phyloP scores from a whole-genome alignment of 2,888 invertebrate species.

The Halictus ligatus region DNA sequence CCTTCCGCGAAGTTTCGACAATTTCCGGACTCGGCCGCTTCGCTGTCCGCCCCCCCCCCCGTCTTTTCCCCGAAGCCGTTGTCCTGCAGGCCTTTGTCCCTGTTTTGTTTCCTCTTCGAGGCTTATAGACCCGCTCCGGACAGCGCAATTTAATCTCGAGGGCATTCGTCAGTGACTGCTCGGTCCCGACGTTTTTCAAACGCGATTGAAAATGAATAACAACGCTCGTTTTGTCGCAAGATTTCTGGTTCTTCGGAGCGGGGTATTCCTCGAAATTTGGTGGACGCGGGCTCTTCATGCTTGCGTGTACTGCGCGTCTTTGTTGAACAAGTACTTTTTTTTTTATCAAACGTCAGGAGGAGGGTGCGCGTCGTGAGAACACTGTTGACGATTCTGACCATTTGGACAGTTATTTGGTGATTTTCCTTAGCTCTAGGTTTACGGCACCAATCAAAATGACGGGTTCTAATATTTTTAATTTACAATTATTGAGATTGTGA shows the following conservation, averaged over 20 bases:
- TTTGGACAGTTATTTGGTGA: too few relatives aligned
- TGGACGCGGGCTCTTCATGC: neutral
- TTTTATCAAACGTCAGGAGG: too few relatives aligned
- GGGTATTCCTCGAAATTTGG: neutral
- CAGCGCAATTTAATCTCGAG: neutral
- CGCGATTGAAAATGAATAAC: neutral
- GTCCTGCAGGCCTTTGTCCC: neutral
- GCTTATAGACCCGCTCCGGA: neutral
- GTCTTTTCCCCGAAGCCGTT: neutral
- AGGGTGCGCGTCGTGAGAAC: too few relatives aligned
- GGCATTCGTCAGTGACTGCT: neutral
- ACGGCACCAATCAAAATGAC: too few relatives aligned
- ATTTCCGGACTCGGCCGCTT: conserved; percentile 68
- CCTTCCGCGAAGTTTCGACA: conserved; percentile 76
- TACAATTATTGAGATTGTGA: too few relatives aligned
- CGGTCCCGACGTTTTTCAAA: neutral
- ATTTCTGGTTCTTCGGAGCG: neutral
- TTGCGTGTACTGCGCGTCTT: neutral
- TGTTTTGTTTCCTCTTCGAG: neutral
- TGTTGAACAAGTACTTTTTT: neutral
- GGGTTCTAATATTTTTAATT: too few relatives aligned
- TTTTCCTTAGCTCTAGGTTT: too few relatives aligned
- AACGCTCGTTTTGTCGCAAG: neutral
- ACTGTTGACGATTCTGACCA: too few relatives aligned
- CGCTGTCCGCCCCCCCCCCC: neutral